Base-by-base conservation (phyloP, 2,797 vertebrate species). In the Sebastes variabilis region DNA sequence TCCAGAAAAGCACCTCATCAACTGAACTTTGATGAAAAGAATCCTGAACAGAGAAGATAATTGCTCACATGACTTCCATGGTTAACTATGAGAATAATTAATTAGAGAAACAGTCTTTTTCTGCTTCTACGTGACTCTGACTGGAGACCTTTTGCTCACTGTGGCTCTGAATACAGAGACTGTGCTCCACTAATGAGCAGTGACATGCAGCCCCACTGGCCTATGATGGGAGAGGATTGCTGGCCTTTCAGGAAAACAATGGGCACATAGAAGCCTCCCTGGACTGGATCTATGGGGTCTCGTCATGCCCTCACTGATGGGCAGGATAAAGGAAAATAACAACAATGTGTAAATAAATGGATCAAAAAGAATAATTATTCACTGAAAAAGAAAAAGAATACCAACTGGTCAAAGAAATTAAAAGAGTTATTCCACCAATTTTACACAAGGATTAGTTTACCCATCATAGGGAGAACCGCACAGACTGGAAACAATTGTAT, bases 161-260 rank as follows among this genome's bases (percentile, higher is more conserved):
- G 20, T 72, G 80, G 70, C 79, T 75, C 56, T 30, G 77, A 92
- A 82, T 66, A 60, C 83, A 73, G 65, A 86, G 67, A 83, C 87
- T 85, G 87, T 85, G 77, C 68, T 85, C 56, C 55, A 75, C 86
- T 93, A 93, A 94, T 90, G 86, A 92, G 86, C 86, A 82, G 70
- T 81, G 87, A 91, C 87, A 88, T 79, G 74, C 74, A 83, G 83
- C 85, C 83, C 61, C 79, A 67, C 34, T 77, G 83, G 79, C 54
- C 89, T 55, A 52, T 61, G 59, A 58, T 77, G 85, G 85, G 75
- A 90, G 78, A 83, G 76, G 81, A 74, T 69, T 61, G 59, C 64
- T 56, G 34, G 49, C 66, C 61, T 88, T 88, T 85, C 75, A 88
- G 82, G 20, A 60, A 86, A 88, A 94, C 89, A 91, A 93, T 89